phyloP scores from a whole-genome alignment of 2,113 vertebrate species.

The Riparia riparia region DNA sequence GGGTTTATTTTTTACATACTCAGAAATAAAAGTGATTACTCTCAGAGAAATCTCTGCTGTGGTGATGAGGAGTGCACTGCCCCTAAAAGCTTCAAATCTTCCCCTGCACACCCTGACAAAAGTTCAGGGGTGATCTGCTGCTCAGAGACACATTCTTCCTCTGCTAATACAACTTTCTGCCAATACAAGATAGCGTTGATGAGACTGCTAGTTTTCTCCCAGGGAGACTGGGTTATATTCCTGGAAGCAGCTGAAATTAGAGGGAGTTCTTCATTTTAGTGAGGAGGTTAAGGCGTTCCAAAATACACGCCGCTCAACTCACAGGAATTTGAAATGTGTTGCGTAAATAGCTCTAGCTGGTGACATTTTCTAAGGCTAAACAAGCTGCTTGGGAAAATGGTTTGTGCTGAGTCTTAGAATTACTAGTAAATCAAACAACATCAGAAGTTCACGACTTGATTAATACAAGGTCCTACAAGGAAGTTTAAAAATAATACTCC shows the following conservation, averaged over 20 bases:
- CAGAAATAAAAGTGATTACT: neutral
- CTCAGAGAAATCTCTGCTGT: neutral
- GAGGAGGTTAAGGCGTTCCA: conserved; percentile 15
- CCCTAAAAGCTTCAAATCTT: neutral
- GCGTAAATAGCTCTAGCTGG: neutral
- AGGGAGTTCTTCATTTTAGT: conserved; percentile 1
- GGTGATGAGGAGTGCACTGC: neutral
- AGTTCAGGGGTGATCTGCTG: neutral
- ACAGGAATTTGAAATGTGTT: neutral
- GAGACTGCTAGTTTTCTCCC: neutral
- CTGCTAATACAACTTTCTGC: neutral
- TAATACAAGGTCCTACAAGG: neutral
- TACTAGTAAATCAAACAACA: neutral
- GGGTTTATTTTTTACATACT: neutral
- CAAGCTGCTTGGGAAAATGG: neutral
- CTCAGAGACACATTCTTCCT: neutral
- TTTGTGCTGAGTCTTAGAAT: neutral
- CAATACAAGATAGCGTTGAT: neutral
- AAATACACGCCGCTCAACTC: neutral
- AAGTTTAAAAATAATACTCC: neutral
- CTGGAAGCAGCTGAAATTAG: neutral
- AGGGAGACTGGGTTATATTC: neutral
- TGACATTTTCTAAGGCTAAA: conserved; percentile 39
- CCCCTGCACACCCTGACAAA: neutral
- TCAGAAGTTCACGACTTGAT: neutral